These are phyloP conservation scores for Bubalus kerabau DNA, from an alignment of 2,113 vertebrate genomes.

Conservation along the genomic window DNA sequence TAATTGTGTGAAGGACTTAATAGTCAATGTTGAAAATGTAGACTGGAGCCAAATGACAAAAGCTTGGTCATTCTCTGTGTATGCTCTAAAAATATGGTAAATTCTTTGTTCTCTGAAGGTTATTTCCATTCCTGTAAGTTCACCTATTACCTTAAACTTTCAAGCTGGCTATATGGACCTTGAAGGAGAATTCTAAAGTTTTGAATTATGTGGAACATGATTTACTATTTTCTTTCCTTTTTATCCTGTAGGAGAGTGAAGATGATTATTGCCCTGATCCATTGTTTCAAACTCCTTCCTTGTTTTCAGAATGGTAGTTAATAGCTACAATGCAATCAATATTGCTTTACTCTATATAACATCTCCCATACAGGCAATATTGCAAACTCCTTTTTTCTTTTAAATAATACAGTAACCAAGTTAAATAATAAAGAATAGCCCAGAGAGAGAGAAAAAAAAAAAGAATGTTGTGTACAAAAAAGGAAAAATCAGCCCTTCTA, in stretches of 20 bases:
- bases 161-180: not conserved
- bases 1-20: not conserved
- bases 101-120: not conserved
- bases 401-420: slow-evolving; percentile 65
- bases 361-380: slow-evolving; percentile 15
- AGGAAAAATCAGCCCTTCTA: slow-evolving; percentile 38
- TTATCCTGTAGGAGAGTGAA: not conserved
- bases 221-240: not conserved
- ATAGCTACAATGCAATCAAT: slow-evolving; percentile 55
- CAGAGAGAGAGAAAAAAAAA: not conserved
- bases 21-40: not conserved
- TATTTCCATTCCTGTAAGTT: not conserved
- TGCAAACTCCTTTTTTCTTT: slow-evolving; percentile 57
- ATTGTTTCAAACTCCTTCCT: not conserved
- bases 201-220: not conserved
- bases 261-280: not conserved
- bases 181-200: not conserved
- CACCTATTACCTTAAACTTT: not conserved
- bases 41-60: not conserved
- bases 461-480: slow-evolving; percentile 43
- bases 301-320: slow-evolving; percentile 51
- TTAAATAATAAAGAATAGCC: slow-evolving; percentile 70
- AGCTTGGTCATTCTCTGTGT: not conserved
- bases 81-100: not conserved
- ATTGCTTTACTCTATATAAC: not conserved